A percentile compares a stretch with the other conserved stretches of the same genome.
These are phyloP conservation scores for Lutraria rhynchaena DNA, from an alignment of 1,140 invertebrate species.

Conservation along the genomic window DNA sequence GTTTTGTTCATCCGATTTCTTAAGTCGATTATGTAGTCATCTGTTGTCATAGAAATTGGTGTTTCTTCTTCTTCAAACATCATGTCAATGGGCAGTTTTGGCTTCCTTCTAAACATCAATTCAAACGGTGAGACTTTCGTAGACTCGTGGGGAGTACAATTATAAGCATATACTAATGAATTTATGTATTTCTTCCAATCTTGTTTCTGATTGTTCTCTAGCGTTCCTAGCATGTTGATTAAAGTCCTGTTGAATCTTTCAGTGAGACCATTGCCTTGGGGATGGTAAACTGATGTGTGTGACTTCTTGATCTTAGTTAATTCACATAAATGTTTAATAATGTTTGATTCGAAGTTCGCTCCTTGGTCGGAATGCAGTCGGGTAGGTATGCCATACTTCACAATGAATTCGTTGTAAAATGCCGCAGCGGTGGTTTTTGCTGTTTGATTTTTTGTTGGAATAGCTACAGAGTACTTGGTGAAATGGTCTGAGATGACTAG, in stretches of 20 bases:
- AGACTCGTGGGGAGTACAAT: neutral
- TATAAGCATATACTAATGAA: slow-evolving; percentile 1
- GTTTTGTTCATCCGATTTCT: slow-evolving; percentile 1
- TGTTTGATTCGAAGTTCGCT: slow-evolving; percentile 42
- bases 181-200: slow-evolving; percentile 24
- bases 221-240: neutral
- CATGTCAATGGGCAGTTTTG: neutral
- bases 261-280: neutral
- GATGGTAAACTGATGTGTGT: slow-evolving; percentile 60
- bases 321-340: slow-evolving; percentile 31
- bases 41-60: neutral
- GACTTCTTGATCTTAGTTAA: slow-evolving; percentile 19
- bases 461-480: slow-evolving; percentile 21
- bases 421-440: slow-evolving; percentile 49
- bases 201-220: neutral
- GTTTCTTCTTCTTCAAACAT: neutral
- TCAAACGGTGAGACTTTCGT: slow-evolving; percentile 3
- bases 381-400: slow-evolving; percentile 46
- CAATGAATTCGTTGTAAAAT: slow-evolving; percentile 38
- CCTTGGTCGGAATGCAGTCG: slow-evolving; percentile 45
- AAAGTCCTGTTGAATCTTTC: slow-evolving; percentile 35
- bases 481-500: slow-evolving; percentile 56
- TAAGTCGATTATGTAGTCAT: slow-evolving; percentile 12
- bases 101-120: slow-evolving; percentile 2
- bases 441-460: slow-evolving; percentile 43